These are phyloP conservation scores for Trichoplusia ni DNA, from an alignment of 1,140 invertebrate species.

Conservation along the genomic window DNA sequence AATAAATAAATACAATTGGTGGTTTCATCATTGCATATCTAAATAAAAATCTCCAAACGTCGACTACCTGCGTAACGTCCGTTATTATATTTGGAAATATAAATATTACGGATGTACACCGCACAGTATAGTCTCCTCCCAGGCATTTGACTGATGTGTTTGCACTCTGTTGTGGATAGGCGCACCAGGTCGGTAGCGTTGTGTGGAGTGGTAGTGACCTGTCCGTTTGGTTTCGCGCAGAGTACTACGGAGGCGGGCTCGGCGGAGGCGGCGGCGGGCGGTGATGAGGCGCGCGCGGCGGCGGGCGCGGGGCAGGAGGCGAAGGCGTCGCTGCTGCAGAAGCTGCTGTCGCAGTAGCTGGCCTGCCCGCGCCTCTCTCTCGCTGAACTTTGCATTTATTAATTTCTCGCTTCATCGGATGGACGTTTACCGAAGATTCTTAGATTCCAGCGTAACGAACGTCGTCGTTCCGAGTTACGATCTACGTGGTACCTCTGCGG, in stretches of 20 bases:
- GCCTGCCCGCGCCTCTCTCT: constrained; percentile 47
- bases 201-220: background rate
- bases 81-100: no score
- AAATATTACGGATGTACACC: no score
- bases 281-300: constrained; percentile 52
- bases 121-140: no score
- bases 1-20: no score
- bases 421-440: constrained; percentile 36
- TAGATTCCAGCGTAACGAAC: constrained; percentile 37
- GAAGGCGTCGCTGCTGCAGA: constrained; percentile 89
- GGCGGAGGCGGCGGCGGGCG: constrained; percentile 55
- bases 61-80: no score
- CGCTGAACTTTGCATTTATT: constrained; percentile 62
- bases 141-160: no score
- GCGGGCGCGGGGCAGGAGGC: constrained; percentile 77
- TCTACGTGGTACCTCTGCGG: constrained; percentile 72
- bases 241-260: constrained; percentile 88
- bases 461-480: constrained; percentile 56
- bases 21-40: no score
- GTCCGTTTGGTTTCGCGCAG: constrained; percentile 75
- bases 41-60: no score
- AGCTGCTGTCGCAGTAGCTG: constrained; percentile 90
- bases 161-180: no score
- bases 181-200: no score
- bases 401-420: constrained; percentile 39